These are phyloP conservation scores for Pyralis farinalis DNA, from an alignment of 2,888 invertebrate species.

Conservation along the genomic window DNA sequence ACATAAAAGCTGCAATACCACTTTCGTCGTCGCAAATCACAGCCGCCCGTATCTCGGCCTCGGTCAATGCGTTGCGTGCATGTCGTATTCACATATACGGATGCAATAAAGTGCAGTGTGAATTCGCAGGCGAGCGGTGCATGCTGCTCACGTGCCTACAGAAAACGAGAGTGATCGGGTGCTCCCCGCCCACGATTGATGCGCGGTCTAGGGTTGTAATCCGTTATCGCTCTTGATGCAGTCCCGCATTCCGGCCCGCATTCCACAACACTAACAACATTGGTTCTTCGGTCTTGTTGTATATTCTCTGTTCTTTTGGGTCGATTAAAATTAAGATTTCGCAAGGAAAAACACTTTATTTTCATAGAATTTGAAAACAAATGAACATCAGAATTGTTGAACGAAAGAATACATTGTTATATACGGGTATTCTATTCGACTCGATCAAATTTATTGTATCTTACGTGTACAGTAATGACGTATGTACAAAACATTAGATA, in stretches of 20 bases:
- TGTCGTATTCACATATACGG: constrained; percentile 77
- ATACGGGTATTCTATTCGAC: no score
- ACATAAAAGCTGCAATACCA: constrained; percentile 79
- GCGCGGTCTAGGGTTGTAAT: constrained; percentile 34
- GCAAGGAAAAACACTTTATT: no score
- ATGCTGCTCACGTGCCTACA: constrained; percentile 68
- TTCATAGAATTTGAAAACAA: no score
- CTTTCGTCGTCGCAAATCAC: constrained; percentile 80
- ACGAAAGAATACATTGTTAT: no score
- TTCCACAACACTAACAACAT: neutral
- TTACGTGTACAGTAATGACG: no score
- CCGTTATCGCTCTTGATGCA: constrained; percentile 8
- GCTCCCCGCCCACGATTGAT: constrained; percentile 72
- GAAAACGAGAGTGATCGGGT: constrained; percentile 78
- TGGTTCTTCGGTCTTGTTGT: no score
- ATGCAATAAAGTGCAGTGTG: constrained; percentile 74
- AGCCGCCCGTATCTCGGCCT: constrained; percentile 73
- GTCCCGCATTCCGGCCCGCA: neutral
- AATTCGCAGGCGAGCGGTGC: constrained; percentile 70
- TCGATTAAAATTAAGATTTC: no score
- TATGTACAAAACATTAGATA: no score
- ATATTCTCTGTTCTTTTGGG: no score
- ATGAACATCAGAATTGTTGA: no score
- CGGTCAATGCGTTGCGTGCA: constrained; percentile 77
- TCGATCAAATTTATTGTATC: no score